Percentiles rank a stretch among this genome's conserved stretches.
Evolutionary conservation across 2,797 vertebrate species (phyloP).

Genomic region (Pangasius macronema): DNA sequence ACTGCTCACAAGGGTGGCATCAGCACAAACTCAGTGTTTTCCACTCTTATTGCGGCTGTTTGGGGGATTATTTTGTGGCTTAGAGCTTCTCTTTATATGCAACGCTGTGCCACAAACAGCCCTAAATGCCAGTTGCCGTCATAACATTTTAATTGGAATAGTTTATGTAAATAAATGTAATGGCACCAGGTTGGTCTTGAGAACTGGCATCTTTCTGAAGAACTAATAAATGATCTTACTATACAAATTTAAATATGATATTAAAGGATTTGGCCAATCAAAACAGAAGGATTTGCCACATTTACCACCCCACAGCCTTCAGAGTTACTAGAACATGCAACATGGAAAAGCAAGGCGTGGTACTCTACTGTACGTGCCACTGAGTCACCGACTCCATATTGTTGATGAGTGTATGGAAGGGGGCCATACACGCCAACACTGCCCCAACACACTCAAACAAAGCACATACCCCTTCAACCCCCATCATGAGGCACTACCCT

Average conservation of each 20-base stretch:
- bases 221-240: slow-evolving; percentile 32
- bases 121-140: slow-evolving; percentile 27
- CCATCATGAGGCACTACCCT: slow-evolving; percentile 54
- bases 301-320: slow-evolving; percentile 33
- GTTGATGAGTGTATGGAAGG: slow-evolving; percentile 49
- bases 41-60: slow-evolving; percentile 59
- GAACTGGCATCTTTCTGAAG: slow-evolving; percentile 19
- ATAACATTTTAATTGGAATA: slow-evolving; percentile 41
- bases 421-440: slow-evolving; percentile 33
- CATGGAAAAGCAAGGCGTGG: slow-evolving; percentile 61
- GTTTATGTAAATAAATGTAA: slow-evolving; percentile 42
- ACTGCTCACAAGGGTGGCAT: slow-evolving; percentile 58
- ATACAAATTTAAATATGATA: slow-evolving; percentile 7
- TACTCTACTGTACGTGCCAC: slow-evolving; percentile 43
- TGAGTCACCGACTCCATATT: slow-evolving; percentile 49
- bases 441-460: slow-evolving; percentile 31
- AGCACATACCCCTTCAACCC: slow-evolving; percentile 40
- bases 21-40: slow-evolving; percentile 59
- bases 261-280: slow-evolving; percentile 32
- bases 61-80: slow-evolving; percentile 52
- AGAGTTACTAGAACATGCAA: slow-evolving; percentile 42
- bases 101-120: slow-evolving; percentile 54
- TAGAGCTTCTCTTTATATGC: slow-evolving; percentile 54
- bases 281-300: slow-evolving; percentile 28
- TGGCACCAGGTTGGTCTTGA: slow-evolving; percentile 10